phyloP scores from a whole-genome alignment of 2,888 invertebrate species.

The Leptogaster cylindrica region DNA sequence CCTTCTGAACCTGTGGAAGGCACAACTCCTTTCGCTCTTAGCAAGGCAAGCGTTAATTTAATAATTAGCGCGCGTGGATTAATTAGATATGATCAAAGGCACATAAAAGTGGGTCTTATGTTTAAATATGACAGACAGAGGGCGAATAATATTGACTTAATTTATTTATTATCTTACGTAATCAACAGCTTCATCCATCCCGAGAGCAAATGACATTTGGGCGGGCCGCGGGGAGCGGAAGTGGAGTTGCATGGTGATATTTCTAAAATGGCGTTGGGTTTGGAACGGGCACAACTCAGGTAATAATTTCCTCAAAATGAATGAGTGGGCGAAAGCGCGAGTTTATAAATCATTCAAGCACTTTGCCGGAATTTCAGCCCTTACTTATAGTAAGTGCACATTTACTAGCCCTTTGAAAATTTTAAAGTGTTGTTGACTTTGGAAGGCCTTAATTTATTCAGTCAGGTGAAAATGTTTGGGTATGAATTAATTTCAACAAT shows the following conservation, averaged over 20 bases:
- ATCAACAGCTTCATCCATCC: conserved; percentile 19
- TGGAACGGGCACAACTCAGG: conserved; percentile 1
- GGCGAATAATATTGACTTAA: conserved; percentile 37
- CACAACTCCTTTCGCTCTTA: conserved; percentile 19
- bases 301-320: conserved; percentile 10
- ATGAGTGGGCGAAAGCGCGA: neutral
- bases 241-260: too few species aligned
- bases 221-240: too few species aligned
- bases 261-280: conserved; percentile 3
- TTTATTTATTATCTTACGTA: conserved; percentile 33
- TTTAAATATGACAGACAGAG: conserved; percentile 34
- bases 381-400: conserved; percentile 8
- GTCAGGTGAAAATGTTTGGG: neutral
- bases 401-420: conserved; percentile 17
- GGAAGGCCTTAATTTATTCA: neutral
- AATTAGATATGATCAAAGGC: conserved; percentile 48
- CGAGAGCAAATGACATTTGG: neutral
- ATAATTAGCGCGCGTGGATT: conserved; percentile 46
- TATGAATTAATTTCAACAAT: too few species aligned
- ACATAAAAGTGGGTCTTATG: conserved; percentile 39
- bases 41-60: conserved; percentile 47
- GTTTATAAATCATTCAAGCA: conserved; percentile 18
- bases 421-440: neutral
- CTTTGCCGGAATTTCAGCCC: neutral
- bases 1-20: neutral